A percentile compares a stretch with the other conserved stretches of the same genome.
phyloP scores from a whole-genome alignment of 2,113 vertebrate species.

The Thinocorus orbignyianus region DNA sequence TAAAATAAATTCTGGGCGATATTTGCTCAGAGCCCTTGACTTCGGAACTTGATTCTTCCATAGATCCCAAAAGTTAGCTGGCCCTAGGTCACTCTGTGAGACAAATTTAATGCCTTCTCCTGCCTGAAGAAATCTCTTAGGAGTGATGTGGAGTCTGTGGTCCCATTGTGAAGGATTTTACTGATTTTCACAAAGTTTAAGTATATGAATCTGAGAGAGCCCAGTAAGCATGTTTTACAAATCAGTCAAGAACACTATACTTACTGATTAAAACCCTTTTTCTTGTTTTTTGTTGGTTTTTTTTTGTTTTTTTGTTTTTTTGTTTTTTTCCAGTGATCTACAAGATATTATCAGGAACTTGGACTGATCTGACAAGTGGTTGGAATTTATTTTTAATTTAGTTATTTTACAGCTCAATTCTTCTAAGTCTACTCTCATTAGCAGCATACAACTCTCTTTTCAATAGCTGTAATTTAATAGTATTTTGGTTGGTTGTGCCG shows the following conservation, averaged over 20 bases:
- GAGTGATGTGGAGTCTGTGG: neutral
- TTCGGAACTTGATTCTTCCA: slow-evolving; percentile 19
- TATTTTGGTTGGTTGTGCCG: neutral
- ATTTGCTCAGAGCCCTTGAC: neutral
- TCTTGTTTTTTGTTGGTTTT: neutral
- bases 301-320: neutral
- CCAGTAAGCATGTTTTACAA: neutral
- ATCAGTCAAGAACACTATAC: neutral
- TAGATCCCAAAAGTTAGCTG: neutral
- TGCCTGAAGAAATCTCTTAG: neutral
- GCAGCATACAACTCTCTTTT: neutral
- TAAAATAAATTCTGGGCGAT: neutral
- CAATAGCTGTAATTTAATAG: neutral
- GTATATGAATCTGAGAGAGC: neutral
- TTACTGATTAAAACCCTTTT: neutral
- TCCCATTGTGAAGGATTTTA: neutral
- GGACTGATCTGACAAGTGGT: neutral
- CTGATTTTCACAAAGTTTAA: neutral
- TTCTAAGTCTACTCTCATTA: neutral
- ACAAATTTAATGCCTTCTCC: neutral
- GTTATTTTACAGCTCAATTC: neutral
- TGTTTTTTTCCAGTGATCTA: neutral
- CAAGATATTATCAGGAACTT: neutral
- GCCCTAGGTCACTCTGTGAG: neutral
- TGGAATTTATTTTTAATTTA: neutral